These are phyloP conservation scores for Cosmia pyralina DNA, from an alignment of 2,888 invertebrate species.

Conservation along the genomic window DNA sequence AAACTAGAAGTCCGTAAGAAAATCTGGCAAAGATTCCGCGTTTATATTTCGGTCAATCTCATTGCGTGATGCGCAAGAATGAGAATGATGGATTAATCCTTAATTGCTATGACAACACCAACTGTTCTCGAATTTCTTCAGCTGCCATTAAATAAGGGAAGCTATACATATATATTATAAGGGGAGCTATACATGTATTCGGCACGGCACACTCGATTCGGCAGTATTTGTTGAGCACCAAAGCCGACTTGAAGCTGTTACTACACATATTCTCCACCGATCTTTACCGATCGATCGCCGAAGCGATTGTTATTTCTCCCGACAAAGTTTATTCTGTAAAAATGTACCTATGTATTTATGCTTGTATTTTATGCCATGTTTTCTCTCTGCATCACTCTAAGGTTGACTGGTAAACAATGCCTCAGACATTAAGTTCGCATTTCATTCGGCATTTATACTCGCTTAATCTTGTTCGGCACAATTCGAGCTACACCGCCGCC, in stretches of 20 bases:
- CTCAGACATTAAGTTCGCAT: too few species aligned
- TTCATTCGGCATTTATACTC: neutral
- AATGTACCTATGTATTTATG: too few species aligned
- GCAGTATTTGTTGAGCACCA: neutral
- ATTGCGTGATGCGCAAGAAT: slow-evolving; percentile 50
- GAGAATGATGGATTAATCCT: slow-evolving; percentile 70
- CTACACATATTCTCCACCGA: neutral
- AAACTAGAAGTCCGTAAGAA: neutral
- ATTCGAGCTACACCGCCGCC: neutral
- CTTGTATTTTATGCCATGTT: too few species aligned
- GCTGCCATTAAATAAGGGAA: slow-evolving; percentile 42
- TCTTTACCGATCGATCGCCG: too few species aligned
- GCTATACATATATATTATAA: neutral
- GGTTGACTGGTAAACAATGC: too few species aligned
- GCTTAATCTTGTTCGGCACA: too few species aligned
- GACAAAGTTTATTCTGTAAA: too few species aligned
- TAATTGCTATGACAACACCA: slow-evolving; percentile 74
- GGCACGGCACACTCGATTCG: too few species aligned
- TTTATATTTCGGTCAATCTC: slow-evolving; percentile 52
- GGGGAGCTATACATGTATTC: neutral
- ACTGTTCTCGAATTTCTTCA: slow-evolving; percentile 69
- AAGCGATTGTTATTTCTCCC: too few species aligned
- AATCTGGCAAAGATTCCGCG: slow-evolving; percentile 36
- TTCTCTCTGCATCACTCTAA: too few species aligned
- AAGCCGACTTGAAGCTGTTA: neutral